Base-by-base conservation (phyloP, 2,888 invertebrate genomes). In the Cantharis flavilabris region DNA sequence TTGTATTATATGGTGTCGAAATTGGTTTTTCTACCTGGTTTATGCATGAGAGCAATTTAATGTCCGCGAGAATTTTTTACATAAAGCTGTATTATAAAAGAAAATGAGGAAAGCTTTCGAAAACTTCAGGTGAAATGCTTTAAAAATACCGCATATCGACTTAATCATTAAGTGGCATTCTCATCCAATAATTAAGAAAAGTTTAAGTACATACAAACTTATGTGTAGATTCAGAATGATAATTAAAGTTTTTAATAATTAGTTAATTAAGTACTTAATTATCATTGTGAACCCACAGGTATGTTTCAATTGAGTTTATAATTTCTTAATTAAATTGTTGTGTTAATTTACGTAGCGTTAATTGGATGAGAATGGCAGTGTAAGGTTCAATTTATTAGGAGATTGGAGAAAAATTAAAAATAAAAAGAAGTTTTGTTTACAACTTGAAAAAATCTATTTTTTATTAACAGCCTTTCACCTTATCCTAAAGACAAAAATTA, bases 401-500 rank as follows among this genome's bases (percentile, higher is more conserved):
- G 33, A 13, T 13, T 4, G 7, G 26, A 33, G 33, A 5, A n/a
- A 33, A n/a, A 4, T 33, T 5, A 33, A 11, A 33, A 33, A 33
- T 30, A 33, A 4, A 33, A 49, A n/a, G n/a, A n/a, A n/a, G 49
- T 49, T 49, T n/a, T 49, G n/a, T n/a, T 49, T n/a, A n/a, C 49
- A 49, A n/a, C 5, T 49, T 49, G 49, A n/a, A 2, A 49, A 49
- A n/a, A 49, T n/a, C n/a, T n/a, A n/a, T n/a, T 7, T n/a, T 49
- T 49, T 49, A n/a, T n/a, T 49, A 49, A 49, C 49, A 49, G n/a
- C 49, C 49, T 49, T 49, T 49, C 63, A 71, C 75, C 72, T 72
- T 26, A 63, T 69, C 71, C 28, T 64, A 14, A 69, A 70, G 63
- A 62, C 33, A 70, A 76, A 73, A 63, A 70, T 65, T 72, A 67